Conservation (phyloP, 2,888 invertebrate genomes). For the Papilio demoleus region DNA sequence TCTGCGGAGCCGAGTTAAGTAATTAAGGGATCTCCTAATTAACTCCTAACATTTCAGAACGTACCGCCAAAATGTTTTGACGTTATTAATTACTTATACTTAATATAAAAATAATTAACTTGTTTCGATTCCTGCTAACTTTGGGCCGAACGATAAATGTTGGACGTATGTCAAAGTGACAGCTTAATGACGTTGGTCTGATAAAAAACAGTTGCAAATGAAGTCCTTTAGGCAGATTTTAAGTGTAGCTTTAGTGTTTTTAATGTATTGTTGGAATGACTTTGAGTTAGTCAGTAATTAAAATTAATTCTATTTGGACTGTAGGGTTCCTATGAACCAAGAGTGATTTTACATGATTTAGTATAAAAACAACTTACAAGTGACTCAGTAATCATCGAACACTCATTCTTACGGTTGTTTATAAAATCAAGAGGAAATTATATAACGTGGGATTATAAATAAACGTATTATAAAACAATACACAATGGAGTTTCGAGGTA, state of each 20-base stretch:
- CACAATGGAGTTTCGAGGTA: constrained; percentile 16
- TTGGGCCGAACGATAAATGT: not conserved
- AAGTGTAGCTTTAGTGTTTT: not conserved
- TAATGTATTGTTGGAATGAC: not conserved
- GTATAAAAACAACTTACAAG: not conserved
- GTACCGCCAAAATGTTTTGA: constrained; percentile 64
- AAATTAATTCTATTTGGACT: not conserved
- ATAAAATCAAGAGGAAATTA: constrained; percentile 4
- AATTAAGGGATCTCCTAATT: constrained; percentile 67
- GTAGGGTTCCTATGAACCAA: too few species aligned
- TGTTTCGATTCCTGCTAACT: constrained; percentile 11
- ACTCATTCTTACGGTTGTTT: constrained; percentile 6
- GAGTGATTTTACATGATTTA: not conserved
- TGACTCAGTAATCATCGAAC: constrained; percentile 1
- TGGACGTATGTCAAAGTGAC: constrained; percentile 6
- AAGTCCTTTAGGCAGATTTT: too few species aligned
- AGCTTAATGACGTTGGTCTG: not conserved
- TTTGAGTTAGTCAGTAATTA: not conserved
- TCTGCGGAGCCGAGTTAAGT: constrained; percentile 53
- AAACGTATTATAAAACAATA: constrained; percentile 1
- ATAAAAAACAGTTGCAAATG: too few species aligned
- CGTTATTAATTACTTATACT: constrained; percentile 56
- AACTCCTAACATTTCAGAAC: constrained; percentile 64
- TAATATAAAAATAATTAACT: constrained; percentile 54
- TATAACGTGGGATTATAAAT: constrained; percentile 2